Base-by-base conservation (phyloP, 1,140 invertebrate species). In the Zaprionus ornatus region DNA sequence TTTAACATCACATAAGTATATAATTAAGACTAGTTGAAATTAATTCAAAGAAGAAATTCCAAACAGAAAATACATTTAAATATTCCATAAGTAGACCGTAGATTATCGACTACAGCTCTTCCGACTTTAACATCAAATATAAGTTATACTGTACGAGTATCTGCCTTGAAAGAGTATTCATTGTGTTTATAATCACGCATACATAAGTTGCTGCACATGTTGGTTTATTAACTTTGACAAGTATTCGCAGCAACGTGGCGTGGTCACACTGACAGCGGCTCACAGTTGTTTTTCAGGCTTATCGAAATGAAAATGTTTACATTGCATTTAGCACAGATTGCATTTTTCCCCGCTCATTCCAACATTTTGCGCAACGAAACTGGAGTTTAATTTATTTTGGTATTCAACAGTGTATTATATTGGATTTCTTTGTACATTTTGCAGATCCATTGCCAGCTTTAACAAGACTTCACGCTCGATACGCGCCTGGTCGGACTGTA, bases 401-500 rank as follows among this genome's bases (percentile, higher is more conserved):
- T 23, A 50, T 54, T 61, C 12, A 5, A 25, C 15, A 17, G 25
- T 17, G 29, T 56, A 29, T 32, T 56, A 57, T n/a, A 50, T 50
- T 12, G 45, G 4, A 29, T 55, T 35, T 57, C 17, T 48, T 56
- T 35, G 10, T n/a, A 60, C 19, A 23, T 37, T 32, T 54, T 48
- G 25, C 81, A 88, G 85, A 15, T 90, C 85, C 9, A 88, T 88
- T 63, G 85, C 85, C 71, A 95, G 95, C 65, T 91, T 95, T 25
- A 95, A 95, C 85, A 95, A 95, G 91, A 96, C 96, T 25, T 94
- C 94, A 0, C 95, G 95, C 52, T 95, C 94, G 19, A 93, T 97
- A 55, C 94, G 95, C 55, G 96, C 97, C 9, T 97, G 97, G 96
- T 95, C 96, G 52, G 96, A 97, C 73, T 98, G 97, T 85, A 96